phyloP scores from a whole-genome alignment of 2,888 invertebrate genomes.

The Drosophila prolongata region DNA sequence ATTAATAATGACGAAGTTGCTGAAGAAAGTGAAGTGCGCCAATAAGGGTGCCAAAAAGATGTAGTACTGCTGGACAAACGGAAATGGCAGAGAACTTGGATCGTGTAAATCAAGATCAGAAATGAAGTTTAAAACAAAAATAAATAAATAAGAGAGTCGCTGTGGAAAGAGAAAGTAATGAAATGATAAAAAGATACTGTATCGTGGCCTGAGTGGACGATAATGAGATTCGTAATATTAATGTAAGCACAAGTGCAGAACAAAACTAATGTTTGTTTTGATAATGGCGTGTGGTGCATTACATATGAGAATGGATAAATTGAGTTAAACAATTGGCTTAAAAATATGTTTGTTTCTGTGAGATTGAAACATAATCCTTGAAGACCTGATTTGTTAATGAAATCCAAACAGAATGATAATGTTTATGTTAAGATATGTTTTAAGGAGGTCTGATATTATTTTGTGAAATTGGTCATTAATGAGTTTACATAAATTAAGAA shows the following conservation, averaged over 20 bases:
- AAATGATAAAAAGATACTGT: neutral
- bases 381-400: neutral
- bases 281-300: neutral
- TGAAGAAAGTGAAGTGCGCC: too few relatives aligned
- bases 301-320: neutral
- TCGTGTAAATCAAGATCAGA: neutral
- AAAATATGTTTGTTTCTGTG: neutral
- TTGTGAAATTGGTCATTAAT: neutral
- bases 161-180: neutral
- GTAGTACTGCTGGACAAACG: too few relatives aligned
- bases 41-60: too few relatives aligned
- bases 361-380: neutral
- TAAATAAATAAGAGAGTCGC: too few relatives aligned
- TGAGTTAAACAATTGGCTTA: neutral
- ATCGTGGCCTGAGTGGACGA: conserved; percentile 2
- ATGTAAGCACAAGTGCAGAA: conserved; percentile 35
- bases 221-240: conserved; percentile 1
- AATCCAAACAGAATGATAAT: too few relatives aligned
- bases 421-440: neutral
- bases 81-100: too few relatives aligned
- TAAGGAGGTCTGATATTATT: neutral
- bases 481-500: conserved; percentile 1
- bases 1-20: too few relatives aligned
- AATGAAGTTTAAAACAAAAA: neutral
- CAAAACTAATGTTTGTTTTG: neutral